Percentiles rank a stretch among this genome's conserved stretches.
Conservation (phyloP, 2,113 vertebrate genomes). For the Sapayoa aenigma region DNA sequence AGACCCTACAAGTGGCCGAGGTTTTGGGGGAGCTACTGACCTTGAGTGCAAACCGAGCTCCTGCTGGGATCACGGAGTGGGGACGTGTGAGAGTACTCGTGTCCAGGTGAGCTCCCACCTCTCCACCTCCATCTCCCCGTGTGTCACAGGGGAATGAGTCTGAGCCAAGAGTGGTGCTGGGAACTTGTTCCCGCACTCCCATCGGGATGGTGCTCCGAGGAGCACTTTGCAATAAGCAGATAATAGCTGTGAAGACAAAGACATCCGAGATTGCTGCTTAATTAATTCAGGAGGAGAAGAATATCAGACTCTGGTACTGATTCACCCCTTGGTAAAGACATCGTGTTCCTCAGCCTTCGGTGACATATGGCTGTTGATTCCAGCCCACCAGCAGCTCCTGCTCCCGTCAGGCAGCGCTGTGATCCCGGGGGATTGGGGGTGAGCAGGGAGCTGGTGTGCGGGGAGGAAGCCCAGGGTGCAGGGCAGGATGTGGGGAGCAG, state of each 20-base stretch:
- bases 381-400: slow-evolving; percentile 55
- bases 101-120: background rate
- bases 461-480: background rate
- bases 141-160: background rate
- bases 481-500: background rate
- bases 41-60: background rate
- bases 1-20: background rate
- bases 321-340: slow-evolving; percentile 42
- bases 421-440: background rate
- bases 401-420: background rate
- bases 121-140: background rate
- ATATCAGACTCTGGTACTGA: slow-evolving; percentile 27
- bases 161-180: background rate
- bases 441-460: background rate
- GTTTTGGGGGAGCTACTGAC: background rate
- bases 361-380: slow-evolving; percentile 49
- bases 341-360: slow-evolving; percentile 23
- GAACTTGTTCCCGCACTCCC: background rate
- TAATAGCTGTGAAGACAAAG: slow-evolving; percentile 53
- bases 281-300: slow-evolving; percentile 55
- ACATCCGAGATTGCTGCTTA: slow-evolving; percentile 12
- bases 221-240: background rate
- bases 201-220: background rate
- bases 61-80: rapidly evolving
- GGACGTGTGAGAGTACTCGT: background rate